These are phyloP conservation scores for Streptopelia turtur DNA, from an alignment of 2,797 vertebrate genomes.

Conservation along the genomic window DNA sequence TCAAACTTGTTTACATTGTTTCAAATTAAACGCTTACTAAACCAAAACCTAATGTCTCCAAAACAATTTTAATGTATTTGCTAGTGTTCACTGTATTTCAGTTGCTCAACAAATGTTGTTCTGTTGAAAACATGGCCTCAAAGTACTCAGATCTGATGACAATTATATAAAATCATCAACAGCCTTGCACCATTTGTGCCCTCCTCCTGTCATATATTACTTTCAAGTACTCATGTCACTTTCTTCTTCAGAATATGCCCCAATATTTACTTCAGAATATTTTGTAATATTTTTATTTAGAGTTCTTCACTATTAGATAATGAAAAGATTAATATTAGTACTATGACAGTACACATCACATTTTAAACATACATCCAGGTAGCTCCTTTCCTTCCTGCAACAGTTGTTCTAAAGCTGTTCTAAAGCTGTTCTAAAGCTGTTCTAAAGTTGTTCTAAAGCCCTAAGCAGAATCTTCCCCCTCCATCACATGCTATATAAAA, in stretches of 20 bases:
- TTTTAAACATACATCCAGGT: neutral
- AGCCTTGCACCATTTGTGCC: neutral
- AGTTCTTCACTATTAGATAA: neutral
- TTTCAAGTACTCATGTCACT: neutral
- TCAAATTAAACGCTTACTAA: conserved; percentile 10
- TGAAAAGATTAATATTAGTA: neutral
- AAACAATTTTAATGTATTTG: neutral
- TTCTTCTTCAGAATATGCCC: neutral
- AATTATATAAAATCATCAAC: neutral
- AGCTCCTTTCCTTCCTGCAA: neutral
- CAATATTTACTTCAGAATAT: neutral
- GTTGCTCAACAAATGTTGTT: neutral
- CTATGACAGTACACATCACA: neutral
- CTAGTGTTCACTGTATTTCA: neutral
- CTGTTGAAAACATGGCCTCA: neutral
- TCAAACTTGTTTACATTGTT: conserved; percentile 16
- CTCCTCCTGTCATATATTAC: neutral
- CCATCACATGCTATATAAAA: neutral
- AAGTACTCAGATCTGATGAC: neutral
- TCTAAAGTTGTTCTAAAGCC: neutral
- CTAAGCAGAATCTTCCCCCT: neutral
- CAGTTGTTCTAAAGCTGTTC: neutral
- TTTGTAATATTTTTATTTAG: neutral
- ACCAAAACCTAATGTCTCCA: neutral
- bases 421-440: no score